These are phyloP conservation scores for Sebastes hopkinsi DNA, from an alignment of 2,797 vertebrate species.

Conservation along the genomic window DNA sequence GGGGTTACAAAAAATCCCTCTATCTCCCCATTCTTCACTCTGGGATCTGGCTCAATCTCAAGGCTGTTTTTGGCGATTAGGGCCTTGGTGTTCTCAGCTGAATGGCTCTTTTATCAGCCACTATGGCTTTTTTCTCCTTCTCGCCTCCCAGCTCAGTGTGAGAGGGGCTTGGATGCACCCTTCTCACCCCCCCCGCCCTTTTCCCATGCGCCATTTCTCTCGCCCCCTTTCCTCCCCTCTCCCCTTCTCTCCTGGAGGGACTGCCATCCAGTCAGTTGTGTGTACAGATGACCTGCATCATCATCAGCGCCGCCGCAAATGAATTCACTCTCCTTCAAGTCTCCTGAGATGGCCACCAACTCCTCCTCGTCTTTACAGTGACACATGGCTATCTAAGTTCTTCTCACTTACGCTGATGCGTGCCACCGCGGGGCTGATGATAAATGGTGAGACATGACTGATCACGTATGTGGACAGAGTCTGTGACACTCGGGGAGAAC, in stretches of 20 bases:
- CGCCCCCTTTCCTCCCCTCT: constrained; percentile 17
- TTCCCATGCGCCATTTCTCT: constrained; percentile 64
- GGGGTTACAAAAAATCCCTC: constrained; percentile 61
- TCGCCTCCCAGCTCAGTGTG: constrained; percentile 57
- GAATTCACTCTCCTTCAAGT: constrained; percentile 54
- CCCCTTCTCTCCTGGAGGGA: constrained; percentile 55
- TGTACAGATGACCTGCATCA: constrained; percentile 70
- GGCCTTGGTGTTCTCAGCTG: constrained; percentile 77
- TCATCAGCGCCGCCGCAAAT: constrained; percentile 67
- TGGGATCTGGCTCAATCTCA: constrained; percentile 72
- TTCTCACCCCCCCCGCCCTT: constrained; percentile 24
- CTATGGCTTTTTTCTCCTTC: constrained; percentile 56
- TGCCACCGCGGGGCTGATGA: constrained; percentile 37
- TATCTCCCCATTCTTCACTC: constrained; percentile 49
- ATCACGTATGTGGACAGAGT: constrained; percentile 28
- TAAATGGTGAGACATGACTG: constrained; percentile 38
- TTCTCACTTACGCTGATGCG: constrained; percentile 45
- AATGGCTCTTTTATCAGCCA: constrained; percentile 79
- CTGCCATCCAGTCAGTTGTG: constrained; percentile 48
- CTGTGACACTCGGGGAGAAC: background rate
- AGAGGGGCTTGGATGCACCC: constrained; percentile 43
- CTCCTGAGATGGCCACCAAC: constrained; percentile 50
- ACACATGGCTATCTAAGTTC: constrained; percentile 48
- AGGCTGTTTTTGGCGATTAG: constrained; percentile 79
- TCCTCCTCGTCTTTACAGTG: constrained; percentile 40